A percentile compares a stretch with the other conserved stretches of the same genome.
These are phyloP conservation scores for Pelecanoides urinatrix DNA, from an alignment of 2,113 vertebrate species.

Conservation along the genomic window DNA sequence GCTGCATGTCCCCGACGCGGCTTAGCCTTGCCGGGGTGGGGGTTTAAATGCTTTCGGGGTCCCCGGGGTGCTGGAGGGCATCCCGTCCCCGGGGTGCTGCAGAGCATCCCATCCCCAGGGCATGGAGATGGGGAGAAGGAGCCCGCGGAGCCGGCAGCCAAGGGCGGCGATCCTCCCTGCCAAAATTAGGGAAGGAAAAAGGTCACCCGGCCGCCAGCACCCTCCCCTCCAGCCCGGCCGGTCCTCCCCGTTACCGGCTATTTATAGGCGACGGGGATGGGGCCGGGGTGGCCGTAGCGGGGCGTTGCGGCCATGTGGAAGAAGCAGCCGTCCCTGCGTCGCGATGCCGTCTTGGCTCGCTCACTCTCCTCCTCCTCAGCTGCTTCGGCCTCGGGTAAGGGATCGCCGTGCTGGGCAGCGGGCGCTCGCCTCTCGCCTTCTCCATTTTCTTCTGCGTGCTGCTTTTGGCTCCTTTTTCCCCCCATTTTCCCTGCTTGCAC, in stretches of 20 bases:
- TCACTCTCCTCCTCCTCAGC: constrained; percentile 69
- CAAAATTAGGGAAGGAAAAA: constrained; percentile 49
- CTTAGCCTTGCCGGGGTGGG: not conserved
- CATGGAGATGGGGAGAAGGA: not conserved
- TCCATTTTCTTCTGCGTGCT: not conserved
- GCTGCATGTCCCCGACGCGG: not conserved
- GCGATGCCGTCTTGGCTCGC: not conserved
- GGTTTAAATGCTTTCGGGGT: not conserved
- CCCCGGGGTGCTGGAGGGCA: not conserved
- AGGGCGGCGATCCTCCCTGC: not conserved
- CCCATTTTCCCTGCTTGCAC: rapidly evolving
- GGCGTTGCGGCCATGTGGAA: constrained; percentile 66
- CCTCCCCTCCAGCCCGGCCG: not conserved
- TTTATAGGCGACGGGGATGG: constrained; percentile 58
- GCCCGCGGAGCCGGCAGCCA: rapidly evolving
- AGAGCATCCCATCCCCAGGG: not conserved
- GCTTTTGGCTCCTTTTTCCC: not conserved
- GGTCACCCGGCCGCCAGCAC: not conserved
- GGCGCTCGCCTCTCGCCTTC: not conserved
- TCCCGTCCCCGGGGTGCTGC: not conserved
- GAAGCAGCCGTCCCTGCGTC: not conserved
- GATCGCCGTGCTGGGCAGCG: rapidly evolving
- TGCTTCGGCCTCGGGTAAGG: constrained; percentile 74
- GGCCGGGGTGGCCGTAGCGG: constrained; percentile 40
- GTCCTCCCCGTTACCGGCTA: constrained; percentile 16